Base-by-base conservation (phyloP, 1,140 invertebrate genomes). In the Zophobas morio region DNA sequence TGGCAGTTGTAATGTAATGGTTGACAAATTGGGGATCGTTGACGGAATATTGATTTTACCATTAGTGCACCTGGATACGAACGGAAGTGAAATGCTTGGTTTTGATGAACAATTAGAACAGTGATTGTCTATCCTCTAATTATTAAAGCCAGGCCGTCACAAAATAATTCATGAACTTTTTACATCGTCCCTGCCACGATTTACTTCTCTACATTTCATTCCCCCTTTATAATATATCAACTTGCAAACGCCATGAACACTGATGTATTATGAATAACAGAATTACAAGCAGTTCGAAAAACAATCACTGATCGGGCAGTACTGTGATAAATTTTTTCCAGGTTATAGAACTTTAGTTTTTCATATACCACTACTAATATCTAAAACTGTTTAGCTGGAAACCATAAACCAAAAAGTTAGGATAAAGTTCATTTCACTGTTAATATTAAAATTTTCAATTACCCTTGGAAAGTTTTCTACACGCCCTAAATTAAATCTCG, bases 401-500 rank as follows among this genome's bases (percentile, higher is more conserved):
- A 76, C 66, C 47, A 76, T 76, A 76, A 70, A 71, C 60, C 51
- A 71, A 76, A 76, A 77, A 78, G 53, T 78, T 74, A 70, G 37
- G 34, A 54, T 76, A 79, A 56, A 76, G 73, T 80, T 80, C 78
- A 71, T 77, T 72, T 77, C 39, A 47, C 49, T 72, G 75, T 70
- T 80, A 80, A 80, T 80, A 79, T 79, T 79, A 79, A 79, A 79
- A 77, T 79, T 77, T 79, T 79, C 78, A 79, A 79, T 79, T 77
- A 79, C 75, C 75, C 39, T 40, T 33, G 42, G 37, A 46, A 77
- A 75, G 51, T 75, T 78, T 75, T n/a, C 36, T 78, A 71, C 36
- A 80, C 70, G 53, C 39, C 70, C 42, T 60, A 73, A 71, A 78
- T 75, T 75, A 36, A 35, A 75, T 78, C 72, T 46, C 51, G 54